phyloP scores from a whole-genome alignment of 2,113 vertebrate species.

The Spermophilus dauricus region DNA sequence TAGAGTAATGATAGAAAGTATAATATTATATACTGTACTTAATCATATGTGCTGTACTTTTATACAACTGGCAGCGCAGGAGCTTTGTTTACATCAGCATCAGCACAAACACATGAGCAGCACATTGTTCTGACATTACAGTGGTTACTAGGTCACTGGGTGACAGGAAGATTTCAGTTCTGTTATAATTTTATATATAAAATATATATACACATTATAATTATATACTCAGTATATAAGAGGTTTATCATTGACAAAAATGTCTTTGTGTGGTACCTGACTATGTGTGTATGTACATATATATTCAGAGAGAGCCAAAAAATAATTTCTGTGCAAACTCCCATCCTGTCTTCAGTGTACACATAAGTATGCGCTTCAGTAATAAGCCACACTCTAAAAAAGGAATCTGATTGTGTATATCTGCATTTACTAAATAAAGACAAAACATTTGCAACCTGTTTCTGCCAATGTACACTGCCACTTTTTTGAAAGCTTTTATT shows the following conservation, averaged over 20 bases:
- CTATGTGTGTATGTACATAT: neutral
- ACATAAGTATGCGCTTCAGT: neutral
- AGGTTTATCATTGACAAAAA: neutral
- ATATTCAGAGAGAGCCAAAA: neutral
- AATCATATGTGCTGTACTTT: too few relatives aligned
- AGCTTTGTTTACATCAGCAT: neutral
- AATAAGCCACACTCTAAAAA: neutral
- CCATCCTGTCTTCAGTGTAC: neutral
- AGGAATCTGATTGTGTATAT: neutral
- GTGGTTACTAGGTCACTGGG: neutral
- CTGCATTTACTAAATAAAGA: neutral
- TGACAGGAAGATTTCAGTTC: neutral
- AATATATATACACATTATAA: too few relatives aligned
- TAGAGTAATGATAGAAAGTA: neutral
- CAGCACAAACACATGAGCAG: neutral
- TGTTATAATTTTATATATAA: neutral
- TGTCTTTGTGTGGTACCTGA: neutral
- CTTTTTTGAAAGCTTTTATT: constrained; percentile 16
- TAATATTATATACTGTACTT: neutral
- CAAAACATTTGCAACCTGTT: neutral
- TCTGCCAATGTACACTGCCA: neutral
- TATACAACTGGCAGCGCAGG: neutral
- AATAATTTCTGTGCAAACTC: neutral
- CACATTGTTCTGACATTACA: neutral
- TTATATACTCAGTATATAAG: neutral